These are phyloP conservation scores for Epizoanthus illoricatus DNA, from an alignment of 92 coral and sea anemone species.

Conservation along the genomic window DNA sequence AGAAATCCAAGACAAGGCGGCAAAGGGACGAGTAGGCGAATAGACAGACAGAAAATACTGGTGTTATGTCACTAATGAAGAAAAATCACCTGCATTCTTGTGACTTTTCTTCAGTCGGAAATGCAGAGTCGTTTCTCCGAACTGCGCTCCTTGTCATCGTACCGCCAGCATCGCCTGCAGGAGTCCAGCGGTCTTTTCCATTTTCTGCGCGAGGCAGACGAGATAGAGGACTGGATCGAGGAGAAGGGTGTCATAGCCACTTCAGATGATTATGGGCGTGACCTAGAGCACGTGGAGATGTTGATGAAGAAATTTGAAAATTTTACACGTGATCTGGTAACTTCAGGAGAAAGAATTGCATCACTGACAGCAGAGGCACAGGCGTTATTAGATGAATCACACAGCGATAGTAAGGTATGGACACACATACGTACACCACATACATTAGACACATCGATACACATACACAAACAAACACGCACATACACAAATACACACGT, in stretches of 20 bases:
- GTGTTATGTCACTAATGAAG: too few relatives aligned
- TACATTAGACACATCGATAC: not conserved
- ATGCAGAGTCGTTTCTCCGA: conserved; percentile 66
- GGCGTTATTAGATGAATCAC: conserved; percentile 69
- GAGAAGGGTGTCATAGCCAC: conserved; percentile 80
- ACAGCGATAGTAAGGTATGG: conserved; percentile 79
- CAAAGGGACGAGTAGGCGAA: too few relatives aligned
- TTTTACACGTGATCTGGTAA: conserved; percentile 92
- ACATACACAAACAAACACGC: not conserved
- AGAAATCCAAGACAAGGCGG: too few relatives aligned
- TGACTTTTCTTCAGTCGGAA: conserved; percentile 40
- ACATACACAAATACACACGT: not conserved
- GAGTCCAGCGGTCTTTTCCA: conserved; percentile 77
- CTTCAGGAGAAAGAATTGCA: conserved; percentile 89
- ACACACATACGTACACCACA: not conserved
- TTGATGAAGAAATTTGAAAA: conserved; percentile 91
- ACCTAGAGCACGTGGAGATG: conserved; percentile 94
- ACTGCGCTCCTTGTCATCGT: conserved; percentile 61
- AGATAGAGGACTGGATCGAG: conserved; percentile 91
- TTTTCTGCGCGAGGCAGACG: conserved; percentile 90
- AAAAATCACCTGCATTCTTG: too few relatives aligned
- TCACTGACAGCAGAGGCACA: conserved; percentile 82
- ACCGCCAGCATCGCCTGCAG: conserved; percentile 73
- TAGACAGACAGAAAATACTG: too few relatives aligned
- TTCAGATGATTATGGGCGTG: conserved; percentile 95